Base-by-base conservation (phyloP, 2,797 vertebrate species). In the Sebastes variabilis region DNA sequence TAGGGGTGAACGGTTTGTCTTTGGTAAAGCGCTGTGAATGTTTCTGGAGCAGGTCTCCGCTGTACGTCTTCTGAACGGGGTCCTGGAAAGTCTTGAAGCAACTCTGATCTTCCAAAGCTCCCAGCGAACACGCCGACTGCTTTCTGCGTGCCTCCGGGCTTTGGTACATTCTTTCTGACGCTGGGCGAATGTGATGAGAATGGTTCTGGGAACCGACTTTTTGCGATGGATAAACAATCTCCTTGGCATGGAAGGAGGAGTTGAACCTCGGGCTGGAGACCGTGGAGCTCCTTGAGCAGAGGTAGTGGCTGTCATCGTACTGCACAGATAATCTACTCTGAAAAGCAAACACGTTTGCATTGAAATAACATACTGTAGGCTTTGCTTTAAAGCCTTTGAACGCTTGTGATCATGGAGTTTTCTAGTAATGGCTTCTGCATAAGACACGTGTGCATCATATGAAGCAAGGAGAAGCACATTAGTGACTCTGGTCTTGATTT, bases 1-100 rank as follows among this genome's bases (percentile, higher is more conserved):
- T 97, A 10, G 98, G 98, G 6, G 96, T 98, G 73, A 99, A 99
- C 14, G 97, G 97, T 79, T 97, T 96, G 5, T 80, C 92, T 29
- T 88, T 83, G 8, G 97, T 99, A 79, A 99, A 99, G 76, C 68
- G 91, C 38, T 96, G 91, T 3, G 97, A 91, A 81, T 99, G 98
- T 91, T 94, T 98, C 24, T 97, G 94, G 4, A 99, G 93, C 46
- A 99, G 88, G 88, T 99, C 98, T 24, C 97, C 96, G 0, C 95
- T 94, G 78, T 93, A 92, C 0, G 85, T 94, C 93, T 96, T 97
- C 81, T 95, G 91, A n/a, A 85, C 86, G 3, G 94, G 90, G 78
- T 96, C 92, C 85, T 96, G 96, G 89, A 95, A 95, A 13, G 88
- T 83, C 78, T 79, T 95, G 80, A 86, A 95, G 66, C 83, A 82